A percentile compares a stretch with the other conserved stretches of the same genome.
Evolutionary conservation across 2,888 invertebrate species (phyloP).

Genomic region (Galeopsomyia nigrocyanea): DNA sequence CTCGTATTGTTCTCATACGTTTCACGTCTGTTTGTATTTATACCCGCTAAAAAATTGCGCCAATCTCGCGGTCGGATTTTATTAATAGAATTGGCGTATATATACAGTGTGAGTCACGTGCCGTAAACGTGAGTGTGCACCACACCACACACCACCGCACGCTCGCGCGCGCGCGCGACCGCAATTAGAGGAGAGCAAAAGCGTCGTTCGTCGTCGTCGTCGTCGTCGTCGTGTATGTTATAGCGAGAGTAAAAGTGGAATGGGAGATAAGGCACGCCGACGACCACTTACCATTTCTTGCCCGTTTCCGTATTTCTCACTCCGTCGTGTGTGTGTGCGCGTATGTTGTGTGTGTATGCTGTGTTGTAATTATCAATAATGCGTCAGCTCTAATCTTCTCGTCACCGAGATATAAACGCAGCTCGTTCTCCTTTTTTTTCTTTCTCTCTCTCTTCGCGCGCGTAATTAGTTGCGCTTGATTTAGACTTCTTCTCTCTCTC

Average conservation of each 20-base stretch:
- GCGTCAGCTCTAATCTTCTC: slow-evolving; percentile 41
- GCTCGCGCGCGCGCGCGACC: slow-evolving; percentile 38
- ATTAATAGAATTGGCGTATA: slow-evolving; percentile 32
- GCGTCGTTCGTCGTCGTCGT: no score
- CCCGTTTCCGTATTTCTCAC: slow-evolving; percentile 29
- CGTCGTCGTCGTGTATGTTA: no score
- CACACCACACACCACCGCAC: no score
- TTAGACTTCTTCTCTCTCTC: neutral
- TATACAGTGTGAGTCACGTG: slow-evolving; percentile 45
- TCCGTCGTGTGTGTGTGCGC: no score
- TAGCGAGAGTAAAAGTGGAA: slow-evolving; percentile 48
- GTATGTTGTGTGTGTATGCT: neutral
- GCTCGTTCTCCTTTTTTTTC: neutral
- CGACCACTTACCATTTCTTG: slow-evolving; percentile 30
- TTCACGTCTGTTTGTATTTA: slow-evolving; percentile 35
- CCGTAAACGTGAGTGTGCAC: neutral
- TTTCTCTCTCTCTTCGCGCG: neutral
- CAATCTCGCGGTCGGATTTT: neutral
- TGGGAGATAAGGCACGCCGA: slow-evolving; percentile 52
- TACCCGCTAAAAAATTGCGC: slow-evolving; percentile 25
- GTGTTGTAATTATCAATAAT: slow-evolving; percentile 42
- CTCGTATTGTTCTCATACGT: neutral
- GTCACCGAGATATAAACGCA: slow-evolving; percentile 26
- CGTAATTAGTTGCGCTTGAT: no score
- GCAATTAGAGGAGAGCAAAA: slow-evolving; percentile 38